Evolutionary conservation across 2,797 vertebrate genomes (phyloP).

Genomic region (Neopelma chrysocephalum): DNA sequence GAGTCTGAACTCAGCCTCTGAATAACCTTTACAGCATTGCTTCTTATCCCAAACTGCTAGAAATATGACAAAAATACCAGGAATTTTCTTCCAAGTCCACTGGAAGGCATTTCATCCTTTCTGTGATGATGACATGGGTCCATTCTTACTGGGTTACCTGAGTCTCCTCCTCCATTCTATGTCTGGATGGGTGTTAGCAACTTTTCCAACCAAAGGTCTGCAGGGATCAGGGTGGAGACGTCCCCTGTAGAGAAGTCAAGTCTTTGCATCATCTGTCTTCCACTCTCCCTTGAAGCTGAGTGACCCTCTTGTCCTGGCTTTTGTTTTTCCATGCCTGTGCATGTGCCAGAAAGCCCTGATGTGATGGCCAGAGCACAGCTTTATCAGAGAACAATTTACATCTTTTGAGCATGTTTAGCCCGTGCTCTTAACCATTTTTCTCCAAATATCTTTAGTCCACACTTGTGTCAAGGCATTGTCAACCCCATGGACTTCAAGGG

Average conservation of each 20-base stretch:
- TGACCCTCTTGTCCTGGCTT: neutral
- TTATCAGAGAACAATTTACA: neutral
- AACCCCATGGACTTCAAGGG: accelerated
- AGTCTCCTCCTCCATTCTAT: accelerated
- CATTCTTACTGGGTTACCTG: accelerated
- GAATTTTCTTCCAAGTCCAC: neutral
- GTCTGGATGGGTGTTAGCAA: neutral
- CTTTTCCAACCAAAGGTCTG: neutral
- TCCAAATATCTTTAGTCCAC: neutral
- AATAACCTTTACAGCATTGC: neutral
- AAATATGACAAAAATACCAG: neutral
- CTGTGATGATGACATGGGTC: accelerated
- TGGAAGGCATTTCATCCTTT: neutral
- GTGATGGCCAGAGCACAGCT: neutral
- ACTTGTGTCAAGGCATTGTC: neutral
- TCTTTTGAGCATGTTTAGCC: neutral
- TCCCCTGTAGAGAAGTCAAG: neutral
- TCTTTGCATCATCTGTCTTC: neutral
- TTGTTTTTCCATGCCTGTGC: neutral
- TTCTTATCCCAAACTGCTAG: neutral
- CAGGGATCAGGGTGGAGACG: accelerated
- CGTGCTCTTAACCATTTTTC: neutral
- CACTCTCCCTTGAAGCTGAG: neutral
- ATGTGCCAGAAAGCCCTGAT: neutral
- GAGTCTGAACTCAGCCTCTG: neutral